Percentiles rank a stretch among this genome's conserved stretches.
Conservation (phyloP, 2,113 vertebrate species). For the Heterotis niloticus region DNA sequence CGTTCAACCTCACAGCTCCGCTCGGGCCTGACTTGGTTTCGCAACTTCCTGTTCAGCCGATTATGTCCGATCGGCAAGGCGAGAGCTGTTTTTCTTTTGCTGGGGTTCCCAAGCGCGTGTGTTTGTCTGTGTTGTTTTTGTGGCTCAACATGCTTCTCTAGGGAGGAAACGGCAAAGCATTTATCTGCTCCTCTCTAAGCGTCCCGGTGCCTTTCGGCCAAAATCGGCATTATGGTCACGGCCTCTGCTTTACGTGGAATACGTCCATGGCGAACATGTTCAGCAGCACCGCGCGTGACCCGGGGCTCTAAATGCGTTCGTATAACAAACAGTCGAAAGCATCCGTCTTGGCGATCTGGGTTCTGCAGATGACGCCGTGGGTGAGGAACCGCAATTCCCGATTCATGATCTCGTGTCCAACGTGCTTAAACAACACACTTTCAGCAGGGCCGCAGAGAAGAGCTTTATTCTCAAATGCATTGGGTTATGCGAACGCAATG, state of each 20-base stretch:
- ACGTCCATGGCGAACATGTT: neutral
- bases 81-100: constrained; percentile 27
- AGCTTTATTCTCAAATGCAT: no score
- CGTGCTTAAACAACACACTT: no score
- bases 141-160: constrained; percentile 17
- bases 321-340: no score
- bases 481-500: no score
- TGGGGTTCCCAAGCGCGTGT: constrained; percentile 11
- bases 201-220: constrained; percentile 26
- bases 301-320: no score
- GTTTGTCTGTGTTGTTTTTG: constrained; percentile 1
- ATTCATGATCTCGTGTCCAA: no score
- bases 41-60: constrained; percentile 28
- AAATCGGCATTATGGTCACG: constrained; percentile 32
- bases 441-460: no score
- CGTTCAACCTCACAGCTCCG: neutral
- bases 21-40: neutral
- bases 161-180: constrained; percentile 35
- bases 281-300: neutral
- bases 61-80: constrained; percentile 22
- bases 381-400: no score
- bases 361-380: neutral
- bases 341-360: no score
- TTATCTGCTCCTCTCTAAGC: constrained; percentile 44
- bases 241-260: constrained; percentile 6